Conservation (phyloP, 2,888 invertebrate species). For the Mylabris sibirica region DNA sequence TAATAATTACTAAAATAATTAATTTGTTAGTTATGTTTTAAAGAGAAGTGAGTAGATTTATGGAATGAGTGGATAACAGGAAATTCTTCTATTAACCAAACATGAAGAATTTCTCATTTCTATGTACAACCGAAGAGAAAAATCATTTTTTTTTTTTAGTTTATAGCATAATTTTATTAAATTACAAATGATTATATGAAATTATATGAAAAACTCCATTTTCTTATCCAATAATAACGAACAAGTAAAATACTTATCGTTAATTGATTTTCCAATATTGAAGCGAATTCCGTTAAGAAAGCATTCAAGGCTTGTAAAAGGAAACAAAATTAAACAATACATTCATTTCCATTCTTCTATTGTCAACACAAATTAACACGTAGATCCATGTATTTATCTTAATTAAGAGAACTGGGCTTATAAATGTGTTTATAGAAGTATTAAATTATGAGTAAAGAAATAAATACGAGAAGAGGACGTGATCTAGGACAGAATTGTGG, state of each 20-base stretch:
- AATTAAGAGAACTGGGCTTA: background rate
- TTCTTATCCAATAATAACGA: background rate
- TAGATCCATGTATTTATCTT: background rate
- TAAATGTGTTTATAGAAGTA: background rate
- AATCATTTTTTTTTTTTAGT: background rate
- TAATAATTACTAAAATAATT: background rate
- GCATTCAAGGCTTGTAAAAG: background rate
- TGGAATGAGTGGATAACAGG: background rate
- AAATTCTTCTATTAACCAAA: background rate
- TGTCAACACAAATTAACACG: background rate
- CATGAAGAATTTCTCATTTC: background rate
- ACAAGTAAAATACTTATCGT: background rate
- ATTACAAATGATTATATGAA: background rate
- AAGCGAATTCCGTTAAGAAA: background rate
- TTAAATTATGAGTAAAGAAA: background rate
- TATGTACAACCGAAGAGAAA: background rate
- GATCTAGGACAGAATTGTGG: conserved; percentile 1
- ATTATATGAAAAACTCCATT: background rate
- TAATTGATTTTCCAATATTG: conserved; percentile 1
- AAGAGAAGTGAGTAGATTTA: background rate
- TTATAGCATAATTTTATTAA: background rate
- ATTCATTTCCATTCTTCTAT: background rate
- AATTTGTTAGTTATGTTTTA: background rate
- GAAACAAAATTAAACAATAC: too few relatives aligned
- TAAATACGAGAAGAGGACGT: background rate